These are phyloP conservation scores for Dynastes hyllus DNA, from an alignment of 2,888 invertebrate genomes.

Conservation along the genomic window DNA sequence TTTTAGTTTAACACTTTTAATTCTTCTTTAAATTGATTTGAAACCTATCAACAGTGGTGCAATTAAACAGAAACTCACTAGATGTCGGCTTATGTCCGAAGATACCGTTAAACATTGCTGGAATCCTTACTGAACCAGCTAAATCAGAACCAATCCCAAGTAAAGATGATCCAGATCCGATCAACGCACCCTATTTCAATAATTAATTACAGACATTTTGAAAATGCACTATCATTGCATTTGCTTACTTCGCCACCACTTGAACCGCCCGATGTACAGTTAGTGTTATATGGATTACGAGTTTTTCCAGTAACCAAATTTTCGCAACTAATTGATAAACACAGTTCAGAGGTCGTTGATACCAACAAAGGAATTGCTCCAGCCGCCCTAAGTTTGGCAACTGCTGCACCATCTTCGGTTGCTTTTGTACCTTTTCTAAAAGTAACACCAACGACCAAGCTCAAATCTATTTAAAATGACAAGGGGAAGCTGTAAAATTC, in stretches of 20 bases:
- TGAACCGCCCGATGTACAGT: slow-evolving; percentile 77
- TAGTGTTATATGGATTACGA: slow-evolving; percentile 77
- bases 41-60: no score
- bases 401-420: slow-evolving; percentile 72
- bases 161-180: slow-evolving; percentile 85
- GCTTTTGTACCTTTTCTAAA: slow-evolving; percentile 67
- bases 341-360: slow-evolving; percentile 79
- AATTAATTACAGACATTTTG: neutral
- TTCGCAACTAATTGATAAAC: slow-evolving; percentile 76
- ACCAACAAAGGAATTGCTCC: slow-evolving; percentile 78
- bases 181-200: slow-evolving; percentile 76
- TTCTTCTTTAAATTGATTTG: no score
- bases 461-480: slow-evolving; percentile 62
- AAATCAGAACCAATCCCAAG: slow-evolving; percentile 90
- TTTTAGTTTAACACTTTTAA: no score
- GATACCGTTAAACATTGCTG: slow-evolving; percentile 87
- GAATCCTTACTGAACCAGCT: slow-evolving; percentile 90
- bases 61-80: slow-evolving; percentile 69
- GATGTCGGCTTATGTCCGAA: slow-evolving; percentile 91
- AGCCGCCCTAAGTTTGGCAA: slow-evolving; percentile 71
- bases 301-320: slow-evolving; percentile 78
- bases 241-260: slow-evolving; percentile 75
- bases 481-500: neutral
- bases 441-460: slow-evolving; percentile 65
- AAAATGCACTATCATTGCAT: neutral